These are phyloP conservation scores for Rhinatrema bivittatum DNA, from an alignment of 2,797 vertebrate species.

Conservation along the genomic window DNA sequence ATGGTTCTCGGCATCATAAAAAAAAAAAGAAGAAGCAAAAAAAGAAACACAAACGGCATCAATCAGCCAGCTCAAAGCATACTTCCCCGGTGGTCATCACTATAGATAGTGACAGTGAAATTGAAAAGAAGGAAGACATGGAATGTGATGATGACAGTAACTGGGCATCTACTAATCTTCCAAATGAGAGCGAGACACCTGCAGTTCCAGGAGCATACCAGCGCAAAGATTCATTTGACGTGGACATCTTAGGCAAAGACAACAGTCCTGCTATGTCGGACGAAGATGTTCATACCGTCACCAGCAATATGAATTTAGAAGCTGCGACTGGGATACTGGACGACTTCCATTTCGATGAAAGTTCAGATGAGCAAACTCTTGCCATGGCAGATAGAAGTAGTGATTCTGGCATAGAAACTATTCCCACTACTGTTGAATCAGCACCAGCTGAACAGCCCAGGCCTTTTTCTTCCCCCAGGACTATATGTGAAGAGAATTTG, in stretches of 20 bases:
- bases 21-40: slow-evolving; percentile 90
- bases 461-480: slow-evolving; percentile 27
- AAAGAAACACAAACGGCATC: slow-evolving; percentile 73
- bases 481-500: slow-evolving; percentile 25
- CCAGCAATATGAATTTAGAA: slow-evolving; percentile 9
- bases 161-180: slow-evolving; percentile 12
- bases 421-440: slow-evolving; percentile 9
- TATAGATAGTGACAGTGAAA: slow-evolving; percentile 66
- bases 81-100: slow-evolving; percentile 67
- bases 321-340: slow-evolving; percentile 12
- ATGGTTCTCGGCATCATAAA: slow-evolving; percentile 58
- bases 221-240: slow-evolving; percentile 26
- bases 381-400: slow-evolving; percentile 2
- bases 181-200: slow-evolving; percentile 14
- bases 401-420: slow-evolving; percentile 7
- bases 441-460: slow-evolving; percentile 25
- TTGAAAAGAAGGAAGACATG: slow-evolving; percentile 13
- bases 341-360: slow-evolving; percentile 8
- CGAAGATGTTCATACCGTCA: slow-evolving; percentile 8
- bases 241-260: neutral
- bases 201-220: slow-evolving; percentile 12
- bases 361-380: slow-evolving; percentile 15
- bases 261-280: neutral
- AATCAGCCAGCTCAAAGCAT: slow-evolving; percentile 10
- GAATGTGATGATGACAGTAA: slow-evolving; percentile 23